Conservation (phyloP, 2,797 vertebrate species). For the Muscicapa striata region DNA sequence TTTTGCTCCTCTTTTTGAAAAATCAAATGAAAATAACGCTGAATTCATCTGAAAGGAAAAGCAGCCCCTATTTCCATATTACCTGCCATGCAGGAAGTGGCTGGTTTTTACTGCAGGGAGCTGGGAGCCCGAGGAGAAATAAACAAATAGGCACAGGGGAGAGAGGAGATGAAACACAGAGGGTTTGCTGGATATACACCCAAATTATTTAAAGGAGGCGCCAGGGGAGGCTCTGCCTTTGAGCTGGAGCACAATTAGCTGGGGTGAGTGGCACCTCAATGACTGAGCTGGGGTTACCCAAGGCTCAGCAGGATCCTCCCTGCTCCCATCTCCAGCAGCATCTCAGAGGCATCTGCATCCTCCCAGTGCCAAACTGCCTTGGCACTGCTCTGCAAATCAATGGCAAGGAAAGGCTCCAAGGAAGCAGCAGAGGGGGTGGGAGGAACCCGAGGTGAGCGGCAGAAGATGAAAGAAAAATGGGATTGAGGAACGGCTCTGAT, state of each 20-base stretch:
- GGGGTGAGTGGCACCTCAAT: slow-evolving; percentile 1
- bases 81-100: slow-evolving; percentile 46
- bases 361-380: not conserved
- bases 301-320: not conserved
- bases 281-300: not conserved
- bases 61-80: slow-evolving; percentile 28
- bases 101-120: slow-evolving; percentile 4
- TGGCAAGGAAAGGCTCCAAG: slow-evolving; percentile 15
- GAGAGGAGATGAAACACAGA: not conserved
- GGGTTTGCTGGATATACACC: not conserved
- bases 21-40: not conserved
- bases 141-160: slow-evolving; percentile 38
- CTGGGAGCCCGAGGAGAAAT: slow-evolving; percentile 17
- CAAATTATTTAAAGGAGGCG: slow-evolving; percentile 20
- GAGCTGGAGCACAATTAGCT: not conserved
- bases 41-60: slow-evolving; percentile 61
- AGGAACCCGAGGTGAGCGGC: slow-evolving; percentile 16
- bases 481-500: not conserved
- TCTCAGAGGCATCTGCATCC: not conserved
- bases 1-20: not conserved
- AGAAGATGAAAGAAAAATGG: slow-evolving; percentile 8
- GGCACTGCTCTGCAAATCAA: slow-evolving; percentile 27
- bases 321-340: not conserved
- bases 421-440: not conserved
- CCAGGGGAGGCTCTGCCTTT: not conserved